Evolutionary conservation across 1,140 invertebrate genomes (phyloP), one percentile per base, ranked within the genome.

Genomic region (Globodera ellingtonae): DNA sequence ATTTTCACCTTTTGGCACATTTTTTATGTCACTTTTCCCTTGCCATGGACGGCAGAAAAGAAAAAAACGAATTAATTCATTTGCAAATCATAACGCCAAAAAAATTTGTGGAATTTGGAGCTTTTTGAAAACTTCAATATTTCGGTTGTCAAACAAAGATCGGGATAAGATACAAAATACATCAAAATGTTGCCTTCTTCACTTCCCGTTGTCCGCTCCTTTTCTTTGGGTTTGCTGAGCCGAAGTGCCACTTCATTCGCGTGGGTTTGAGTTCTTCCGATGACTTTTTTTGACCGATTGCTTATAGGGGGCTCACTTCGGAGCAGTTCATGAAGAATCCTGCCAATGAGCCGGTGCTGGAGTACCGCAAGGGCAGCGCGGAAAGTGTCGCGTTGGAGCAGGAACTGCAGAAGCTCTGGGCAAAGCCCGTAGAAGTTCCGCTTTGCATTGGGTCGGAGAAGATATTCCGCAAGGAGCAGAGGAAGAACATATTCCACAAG

Each of bases 351-450:
- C 91, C 91, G 2, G 85, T 92, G 81, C 84, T 90, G 10, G 90
- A 87, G 6, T 99, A 98, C 90, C 91, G 93, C 69, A 93, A 94
- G 80, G 94, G 94, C 10, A 95, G 94, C 72, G 90, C 92, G 67
- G 96, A 99, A 90, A 92, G 95, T 70, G 90, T 91, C 74, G 92
- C 93, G 75, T 89, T 98, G 13, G 92, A 94, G 85, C 91, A 92
- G 73, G 93, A 93, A 69, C 89, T 99, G 5, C 91, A 94, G 81
- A 90, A 92, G 24, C 80, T 84, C 44, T 74, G 70, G 24, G 72
- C 80, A n/a, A 78, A 79, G 18, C 21, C 47, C n/a, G 72, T 79
- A 44, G 62, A 89, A 35, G 87, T 89, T 18, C 87, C 87, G 15
- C 69, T 89, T 18, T 48, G 80, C 24, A 89, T 89, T 75, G 87